These are phyloP conservation scores for Tinea semifulvella DNA, from an alignment of 2,888 invertebrate genomes.

Conservation along the genomic window DNA sequence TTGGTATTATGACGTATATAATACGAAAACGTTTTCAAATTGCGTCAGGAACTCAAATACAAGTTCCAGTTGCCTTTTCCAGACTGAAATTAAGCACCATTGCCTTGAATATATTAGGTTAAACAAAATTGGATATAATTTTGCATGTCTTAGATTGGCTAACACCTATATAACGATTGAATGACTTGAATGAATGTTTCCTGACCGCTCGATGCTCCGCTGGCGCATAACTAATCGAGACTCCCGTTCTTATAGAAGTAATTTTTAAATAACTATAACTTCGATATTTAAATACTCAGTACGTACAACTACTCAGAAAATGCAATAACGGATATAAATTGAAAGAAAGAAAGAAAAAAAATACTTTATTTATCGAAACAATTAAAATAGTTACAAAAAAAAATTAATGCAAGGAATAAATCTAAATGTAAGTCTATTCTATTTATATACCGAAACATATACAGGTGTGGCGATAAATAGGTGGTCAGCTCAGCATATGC, in stretches of 20 bases:
- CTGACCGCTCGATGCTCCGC: slow-evolving; percentile 18
- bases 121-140: background rate
- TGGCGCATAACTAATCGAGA: slow-evolving; percentile 22
- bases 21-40: no score
- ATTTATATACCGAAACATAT: background rate
- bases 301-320: slow-evolving; percentile 18
- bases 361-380: no score
- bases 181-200: slow-evolving; percentile 17
- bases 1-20: no score
- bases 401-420: no score
- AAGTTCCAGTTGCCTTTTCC: no score
- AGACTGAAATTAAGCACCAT: no score
- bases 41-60: no score
- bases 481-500: no score
- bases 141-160: slow-evolving; percentile 9
- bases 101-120: background rate
- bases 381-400: no score
- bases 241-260: slow-evolving; percentile 1
- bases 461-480: no score
- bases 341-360: no score
- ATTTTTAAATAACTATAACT: slow-evolving; percentile 5
- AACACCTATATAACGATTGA: background rate
- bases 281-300: background rate
- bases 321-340: slow-evolving; percentile 11
- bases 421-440: background rate